phyloP scores from a whole-genome alignment of 2,797 vertebrate genomes.

The Falco biarmicus region DNA sequence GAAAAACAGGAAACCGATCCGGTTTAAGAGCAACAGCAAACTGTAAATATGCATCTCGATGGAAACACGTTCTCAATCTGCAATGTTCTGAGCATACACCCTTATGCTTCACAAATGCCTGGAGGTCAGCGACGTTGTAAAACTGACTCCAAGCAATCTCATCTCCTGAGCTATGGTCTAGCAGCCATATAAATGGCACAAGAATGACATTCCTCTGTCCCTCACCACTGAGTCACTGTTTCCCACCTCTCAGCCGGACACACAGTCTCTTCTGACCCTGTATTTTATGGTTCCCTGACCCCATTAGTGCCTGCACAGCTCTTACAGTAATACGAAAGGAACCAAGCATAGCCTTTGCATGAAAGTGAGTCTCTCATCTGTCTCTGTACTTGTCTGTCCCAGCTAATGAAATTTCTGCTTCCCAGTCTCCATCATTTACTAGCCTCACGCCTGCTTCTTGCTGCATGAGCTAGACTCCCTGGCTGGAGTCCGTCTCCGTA shows the following conservation, averaged over 20 bases:
- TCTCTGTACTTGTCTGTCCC: not conserved
- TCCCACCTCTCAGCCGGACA: slow-evolving; percentile 26
- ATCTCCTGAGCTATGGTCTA: not conserved
- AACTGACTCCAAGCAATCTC: slow-evolving; percentile 44
- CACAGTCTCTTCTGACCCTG: not conserved
- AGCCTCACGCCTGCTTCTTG: not conserved
- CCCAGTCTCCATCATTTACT: not conserved
- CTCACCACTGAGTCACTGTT: slow-evolving; percentile 45
- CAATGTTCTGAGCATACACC: slow-evolving; percentile 38
- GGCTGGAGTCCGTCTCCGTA: not conserved
- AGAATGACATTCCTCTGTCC: slow-evolving; percentile 46
- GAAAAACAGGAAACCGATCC: slow-evolving; percentile 41
- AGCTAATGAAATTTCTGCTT: slow-evolving; percentile 7
- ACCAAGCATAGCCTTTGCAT: not conserved
- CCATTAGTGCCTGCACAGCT: not conserved
- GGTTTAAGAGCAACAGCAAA: not conserved
- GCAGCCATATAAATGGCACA: slow-evolving; percentile 9
- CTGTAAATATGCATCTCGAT: slow-evolving; percentile 8
- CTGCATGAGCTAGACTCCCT: slow-evolving; percentile 13
- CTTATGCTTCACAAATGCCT: slow-evolving; percentile 49
- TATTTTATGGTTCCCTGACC: not conserved
- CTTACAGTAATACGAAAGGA: not conserved
- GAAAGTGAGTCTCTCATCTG: not conserved
- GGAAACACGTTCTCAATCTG: slow-evolving; percentile 22
- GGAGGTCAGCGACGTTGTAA: not conserved